Evolutionary conservation across 2,113 vertebrate species (phyloP).

Genomic region (Calypte anna): DNA sequence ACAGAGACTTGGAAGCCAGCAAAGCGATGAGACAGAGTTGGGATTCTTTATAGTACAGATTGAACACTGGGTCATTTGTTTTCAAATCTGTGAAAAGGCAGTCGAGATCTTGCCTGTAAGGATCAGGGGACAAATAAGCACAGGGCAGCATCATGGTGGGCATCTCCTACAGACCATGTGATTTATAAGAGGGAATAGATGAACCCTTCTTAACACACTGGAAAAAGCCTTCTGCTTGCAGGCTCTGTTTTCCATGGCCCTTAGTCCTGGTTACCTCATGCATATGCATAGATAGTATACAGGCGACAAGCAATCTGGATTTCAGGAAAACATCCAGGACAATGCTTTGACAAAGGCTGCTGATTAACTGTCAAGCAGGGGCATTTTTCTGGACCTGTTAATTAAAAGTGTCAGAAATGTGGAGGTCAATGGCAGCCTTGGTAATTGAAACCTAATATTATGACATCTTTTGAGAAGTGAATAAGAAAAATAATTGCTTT

Average conservation of each 20-base stretch:
- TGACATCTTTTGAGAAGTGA: neutral
- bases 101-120: neutral
- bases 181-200: neutral
- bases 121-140: neutral
- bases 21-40: neutral
- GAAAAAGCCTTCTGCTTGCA: neutral
- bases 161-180: neutral
- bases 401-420: neutral
- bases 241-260: neutral
- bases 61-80: neutral
- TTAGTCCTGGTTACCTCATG: neutral
- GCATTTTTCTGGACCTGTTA: neutral
- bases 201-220: neutral
- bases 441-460: neutral
- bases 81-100: neutral
- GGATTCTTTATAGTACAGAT: neutral
- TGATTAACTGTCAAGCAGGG: neutral
- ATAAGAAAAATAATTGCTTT: neutral
- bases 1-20: neutral
- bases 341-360: neutral
- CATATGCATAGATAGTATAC: neutral
- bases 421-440: neutral
- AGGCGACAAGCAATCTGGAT: neutral
- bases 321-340: neutral
- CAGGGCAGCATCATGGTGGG: neutral